These are phyloP conservation scores for Typhlichthys eigenmanni DNA, from an alignment of 2,797 vertebrate species.

Conservation along the genomic window DNA sequence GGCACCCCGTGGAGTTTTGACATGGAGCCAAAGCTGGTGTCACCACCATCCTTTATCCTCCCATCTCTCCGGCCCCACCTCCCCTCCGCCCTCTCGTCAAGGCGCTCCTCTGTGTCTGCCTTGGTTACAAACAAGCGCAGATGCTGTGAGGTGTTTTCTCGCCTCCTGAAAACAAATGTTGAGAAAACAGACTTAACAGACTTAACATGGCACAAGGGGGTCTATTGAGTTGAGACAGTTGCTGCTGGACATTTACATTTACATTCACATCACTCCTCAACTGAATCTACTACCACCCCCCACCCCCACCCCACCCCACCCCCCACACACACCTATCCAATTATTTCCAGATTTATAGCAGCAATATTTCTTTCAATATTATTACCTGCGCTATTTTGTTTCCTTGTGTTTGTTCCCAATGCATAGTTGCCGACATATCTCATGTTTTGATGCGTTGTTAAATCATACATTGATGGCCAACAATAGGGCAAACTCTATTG, in stretches of 20 bases:
- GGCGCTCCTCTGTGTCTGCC: constrained; percentile 19
- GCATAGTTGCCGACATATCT: not conserved
- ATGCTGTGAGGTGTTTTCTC: constrained; percentile 28
- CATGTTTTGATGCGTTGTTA: not conserved
- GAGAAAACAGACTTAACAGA: constrained; percentile 25
- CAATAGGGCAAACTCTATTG: not conserved
- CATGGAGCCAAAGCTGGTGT: constrained; percentile 39
- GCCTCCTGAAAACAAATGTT: constrained; percentile 20
- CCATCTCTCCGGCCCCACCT: constrained; percentile 15
- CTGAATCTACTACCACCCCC: not conserved
- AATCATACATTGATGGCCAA: not conserved
- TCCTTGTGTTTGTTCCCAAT: not conserved
- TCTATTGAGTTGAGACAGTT: constrained; percentile 1
- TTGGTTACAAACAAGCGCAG: constrained; percentile 32
- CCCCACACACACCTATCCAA: constrained; percentile 8
- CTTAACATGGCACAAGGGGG: constrained; percentile 7
- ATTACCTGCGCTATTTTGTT: not conserved
- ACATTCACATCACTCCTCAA: constrained; percentile 26
- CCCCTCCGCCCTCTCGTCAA: constrained; percentile 25
- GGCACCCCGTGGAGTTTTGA: constrained; percentile 50
- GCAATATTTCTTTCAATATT: constrained; percentile 2
- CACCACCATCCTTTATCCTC: constrained; percentile 28
- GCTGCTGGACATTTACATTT: constrained; percentile 26
- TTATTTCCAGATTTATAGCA: constrained; percentile 20
- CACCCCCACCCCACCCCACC: too few relatives aligned